Conservation (phyloP, 2,113 vertebrate species). For the Leptodactylus fuscus region DNA sequence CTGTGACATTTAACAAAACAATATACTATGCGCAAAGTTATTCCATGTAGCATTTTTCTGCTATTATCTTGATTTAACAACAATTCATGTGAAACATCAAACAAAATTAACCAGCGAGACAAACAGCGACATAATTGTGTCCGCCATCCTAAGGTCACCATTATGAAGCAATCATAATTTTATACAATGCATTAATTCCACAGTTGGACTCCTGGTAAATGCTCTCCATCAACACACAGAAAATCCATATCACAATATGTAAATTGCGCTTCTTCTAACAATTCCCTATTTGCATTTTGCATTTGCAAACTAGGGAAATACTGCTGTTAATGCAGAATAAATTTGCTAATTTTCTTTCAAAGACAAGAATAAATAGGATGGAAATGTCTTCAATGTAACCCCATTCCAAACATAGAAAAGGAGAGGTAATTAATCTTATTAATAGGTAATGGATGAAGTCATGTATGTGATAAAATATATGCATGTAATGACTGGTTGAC, state of each 20-base stretch:
- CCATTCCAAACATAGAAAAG: neutral
- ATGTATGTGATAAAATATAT: no score
- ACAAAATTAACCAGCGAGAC: constrained; percentile 69
- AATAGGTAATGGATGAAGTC: neutral
- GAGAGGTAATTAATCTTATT: neutral
- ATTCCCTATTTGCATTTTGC: constrained; percentile 16
- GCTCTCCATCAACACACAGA: constrained; percentile 66
- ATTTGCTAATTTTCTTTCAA: neutral
- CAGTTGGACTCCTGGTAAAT: constrained; percentile 70
- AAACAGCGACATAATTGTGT: constrained; percentile 72
- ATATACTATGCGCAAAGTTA: neutral
- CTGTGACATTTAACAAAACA: neutral
- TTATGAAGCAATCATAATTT: constrained; percentile 72
- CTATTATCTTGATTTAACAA: constrained; percentile 61
- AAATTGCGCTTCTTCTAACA: constrained; percentile 23
- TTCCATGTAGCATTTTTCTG: neutral
- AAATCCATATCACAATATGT: constrained; percentile 62
- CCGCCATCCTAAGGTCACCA: constrained; percentile 69
- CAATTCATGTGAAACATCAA: constrained; percentile 67
- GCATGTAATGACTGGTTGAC: no score
- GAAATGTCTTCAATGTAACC: neutral
- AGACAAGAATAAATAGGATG: neutral
- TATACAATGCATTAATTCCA: constrained; percentile 73
- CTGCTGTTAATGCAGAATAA: neutral
- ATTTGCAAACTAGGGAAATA: neutral